Conservation (phyloP, 2,888 invertebrate genomes). For the Amblyteles armatorius region DNA sequence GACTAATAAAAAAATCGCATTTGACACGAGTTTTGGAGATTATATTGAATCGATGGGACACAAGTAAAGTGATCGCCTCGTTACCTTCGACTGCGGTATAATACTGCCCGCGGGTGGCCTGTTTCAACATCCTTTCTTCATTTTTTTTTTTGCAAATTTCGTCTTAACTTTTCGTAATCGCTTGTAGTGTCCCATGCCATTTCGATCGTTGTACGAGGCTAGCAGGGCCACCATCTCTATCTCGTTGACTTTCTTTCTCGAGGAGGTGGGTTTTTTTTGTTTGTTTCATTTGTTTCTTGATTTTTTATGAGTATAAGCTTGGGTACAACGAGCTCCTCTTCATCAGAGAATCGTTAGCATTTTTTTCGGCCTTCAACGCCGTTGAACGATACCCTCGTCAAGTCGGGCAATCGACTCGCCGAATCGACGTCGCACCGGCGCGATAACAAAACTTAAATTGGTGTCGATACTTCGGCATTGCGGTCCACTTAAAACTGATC, state of each 20-base stretch:
- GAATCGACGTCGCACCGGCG: constrained; percentile 31
- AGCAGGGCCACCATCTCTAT: constrained; percentile 24
- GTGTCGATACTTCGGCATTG: constrained; percentile 50
- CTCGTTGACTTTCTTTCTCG: constrained; percentile 23
- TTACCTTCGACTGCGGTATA: constrained; percentile 73
- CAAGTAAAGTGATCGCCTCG: constrained; percentile 68
- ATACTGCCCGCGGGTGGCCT: constrained; percentile 70
- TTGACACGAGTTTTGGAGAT: constrained; percentile 39
- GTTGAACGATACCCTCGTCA: constrained; percentile 23
- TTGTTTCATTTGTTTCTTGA: constrained; percentile 29
- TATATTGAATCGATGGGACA: constrained; percentile 67
- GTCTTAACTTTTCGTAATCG: constrained; percentile 40
- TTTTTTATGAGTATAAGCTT: constrained; percentile 74
- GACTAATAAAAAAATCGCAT: constrained; percentile 63
- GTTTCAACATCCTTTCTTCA: constrained; percentile 32
- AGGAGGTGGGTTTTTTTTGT: constrained; percentile 36
- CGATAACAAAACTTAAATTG: constrained; percentile 50
- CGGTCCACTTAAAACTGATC: constrained; percentile 94
- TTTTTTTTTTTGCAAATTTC: constrained; percentile 30
- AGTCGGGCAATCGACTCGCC: constrained; percentile 34
- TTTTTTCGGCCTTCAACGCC: constrained; percentile 33
- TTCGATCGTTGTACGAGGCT: constrained; percentile 44
- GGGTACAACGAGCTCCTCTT: constrained; percentile 72
- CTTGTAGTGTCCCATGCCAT: constrained; percentile 47
- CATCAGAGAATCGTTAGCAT: constrained; percentile 62